Conservation (phyloP, 1,140 invertebrate species). For the Ceratoteleas bidentatus region DNA sequence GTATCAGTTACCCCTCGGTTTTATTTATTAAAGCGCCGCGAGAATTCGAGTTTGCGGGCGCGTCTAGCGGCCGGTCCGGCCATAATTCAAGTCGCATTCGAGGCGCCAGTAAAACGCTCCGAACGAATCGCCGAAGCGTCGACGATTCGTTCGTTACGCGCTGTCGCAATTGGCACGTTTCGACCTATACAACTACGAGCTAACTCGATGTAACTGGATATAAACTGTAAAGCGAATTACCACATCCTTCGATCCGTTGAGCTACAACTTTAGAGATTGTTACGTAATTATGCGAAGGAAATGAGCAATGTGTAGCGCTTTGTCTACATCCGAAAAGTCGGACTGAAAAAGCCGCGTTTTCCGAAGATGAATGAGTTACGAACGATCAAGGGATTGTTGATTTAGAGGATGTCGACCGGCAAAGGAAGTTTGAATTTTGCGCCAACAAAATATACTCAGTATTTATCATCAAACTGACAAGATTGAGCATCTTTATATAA, state of each 20-base stretch:
- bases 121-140: slow-evolving; percentile 55
- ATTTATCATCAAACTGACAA: no score
- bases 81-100: slow-evolving; percentile 48
- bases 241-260: slow-evolving; percentile 60
- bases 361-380: slow-evolving; percentile 29
- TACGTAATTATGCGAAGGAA: slow-evolving; percentile 57
- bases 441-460: no score
- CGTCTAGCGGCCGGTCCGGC: slow-evolving; percentile 21
- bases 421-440: no score
- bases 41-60: slow-evolving; percentile 24
- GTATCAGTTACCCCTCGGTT: slow-evolving; percentile 41
- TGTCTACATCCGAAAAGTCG: slow-evolving; percentile 32
- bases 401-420: no score
- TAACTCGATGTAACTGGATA: slow-evolving; percentile 65
- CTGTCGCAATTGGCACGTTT: slow-evolving; percentile 65
- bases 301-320: slow-evolving; percentile 51
- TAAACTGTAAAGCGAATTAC: slow-evolving; percentile 66
- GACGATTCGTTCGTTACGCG: slow-evolving; percentile 60
- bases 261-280: slow-evolving; percentile 56
- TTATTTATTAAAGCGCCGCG: slow-evolving; percentile 50
- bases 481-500: no score
- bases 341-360: slow-evolving; percentile 30
- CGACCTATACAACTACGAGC: slow-evolving; percentile 59
- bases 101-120: slow-evolving; percentile 53
- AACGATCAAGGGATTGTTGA: slow-evolving; percentile 39